phyloP scores from a whole-genome alignment of 1,140 invertebrate genomes.

The Drosophila trapezifrons region DNA sequence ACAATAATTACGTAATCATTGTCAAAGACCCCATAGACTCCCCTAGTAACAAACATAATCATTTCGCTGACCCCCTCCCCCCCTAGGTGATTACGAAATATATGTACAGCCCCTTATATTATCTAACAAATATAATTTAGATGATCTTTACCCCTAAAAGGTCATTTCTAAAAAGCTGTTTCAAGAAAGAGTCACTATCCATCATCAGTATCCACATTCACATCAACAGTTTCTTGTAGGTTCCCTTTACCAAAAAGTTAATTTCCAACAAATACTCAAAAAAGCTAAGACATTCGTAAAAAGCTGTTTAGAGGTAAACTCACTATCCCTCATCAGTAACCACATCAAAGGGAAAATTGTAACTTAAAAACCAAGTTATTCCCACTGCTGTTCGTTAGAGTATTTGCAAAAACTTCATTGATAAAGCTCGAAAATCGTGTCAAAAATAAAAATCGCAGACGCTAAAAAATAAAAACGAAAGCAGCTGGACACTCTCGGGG shows the following conservation, averaged over 20 bases:
- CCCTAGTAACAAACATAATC: too few relatives aligned
- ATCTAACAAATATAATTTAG: too few relatives aligned
- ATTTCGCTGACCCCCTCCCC: too few relatives aligned
- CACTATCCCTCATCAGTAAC: not conserved
- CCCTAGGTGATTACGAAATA: too few relatives aligned
- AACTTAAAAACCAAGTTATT: not conserved
- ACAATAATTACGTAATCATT: too few relatives aligned
- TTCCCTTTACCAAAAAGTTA: not conserved
- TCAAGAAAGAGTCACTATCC: not conserved
- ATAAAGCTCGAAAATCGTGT: conserved; percentile 63
- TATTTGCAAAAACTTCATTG: conserved; percentile 31
- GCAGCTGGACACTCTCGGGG: conserved; percentile 40
- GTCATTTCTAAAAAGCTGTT: too few relatives aligned
- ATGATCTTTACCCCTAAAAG: too few relatives aligned
- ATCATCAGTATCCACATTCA: not conserved
- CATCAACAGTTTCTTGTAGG: too few relatives aligned
- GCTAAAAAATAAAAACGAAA: conserved; percentile 53
- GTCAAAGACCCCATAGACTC: too few relatives aligned
- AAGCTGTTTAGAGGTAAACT: not conserved
- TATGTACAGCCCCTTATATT: too few relatives aligned
- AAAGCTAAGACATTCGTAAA: too few relatives aligned
- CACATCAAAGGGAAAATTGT: not conserved
- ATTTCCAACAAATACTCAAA: not conserved
- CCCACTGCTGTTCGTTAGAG: not conserved
- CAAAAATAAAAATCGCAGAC: conserved; percentile 65